These are phyloP conservation scores for Thumatha senex DNA, from an alignment of 2,888 invertebrate species.

Conservation along the genomic window DNA sequence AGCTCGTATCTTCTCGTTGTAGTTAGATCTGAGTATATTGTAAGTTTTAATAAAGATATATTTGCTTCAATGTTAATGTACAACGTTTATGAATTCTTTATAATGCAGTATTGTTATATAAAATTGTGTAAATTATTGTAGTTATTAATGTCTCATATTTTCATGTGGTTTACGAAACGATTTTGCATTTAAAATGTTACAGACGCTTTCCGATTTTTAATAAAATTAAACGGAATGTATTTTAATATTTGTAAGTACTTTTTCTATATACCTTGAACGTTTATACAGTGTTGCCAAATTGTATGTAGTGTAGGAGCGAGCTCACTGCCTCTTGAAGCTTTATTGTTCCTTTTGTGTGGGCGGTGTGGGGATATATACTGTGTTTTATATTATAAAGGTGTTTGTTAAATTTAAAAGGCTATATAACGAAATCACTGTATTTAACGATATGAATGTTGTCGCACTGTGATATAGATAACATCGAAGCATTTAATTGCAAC, in stretches of 20 bases:
- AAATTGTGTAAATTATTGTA: not conserved
- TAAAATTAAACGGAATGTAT: too few relatives aligned
- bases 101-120: constrained; percentile 23
- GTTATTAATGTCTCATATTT: not conserved
- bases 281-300: constrained; percentile 61
- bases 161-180: too few relatives aligned
- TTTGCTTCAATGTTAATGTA: constrained; percentile 14
- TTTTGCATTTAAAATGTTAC: too few relatives aligned
- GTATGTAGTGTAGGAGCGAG: constrained; percentile 43
- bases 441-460: constrained; percentile 3
- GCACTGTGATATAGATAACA: constrained; percentile 27
- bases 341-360: constrained; percentile 8
- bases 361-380: constrained; percentile 1
- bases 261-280: constrained; percentile 6
- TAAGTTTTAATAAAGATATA: constrained; percentile 2
- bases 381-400: constrained; percentile 8
- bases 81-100: not conserved
- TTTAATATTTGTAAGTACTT: not conserved
- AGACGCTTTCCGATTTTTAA: too few relatives aligned
- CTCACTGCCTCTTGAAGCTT: constrained; percentile 7
- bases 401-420: constrained; percentile 4
- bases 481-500: constrained; percentile 31
- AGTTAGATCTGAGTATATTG: constrained; percentile 29
- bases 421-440: constrained; percentile 3
- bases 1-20: not conserved